These are phyloP conservation scores for Stylophora pistillata DNA, from an alignment of 64 coral and sea anemone genomes.

Conservation along the genomic window DNA sequence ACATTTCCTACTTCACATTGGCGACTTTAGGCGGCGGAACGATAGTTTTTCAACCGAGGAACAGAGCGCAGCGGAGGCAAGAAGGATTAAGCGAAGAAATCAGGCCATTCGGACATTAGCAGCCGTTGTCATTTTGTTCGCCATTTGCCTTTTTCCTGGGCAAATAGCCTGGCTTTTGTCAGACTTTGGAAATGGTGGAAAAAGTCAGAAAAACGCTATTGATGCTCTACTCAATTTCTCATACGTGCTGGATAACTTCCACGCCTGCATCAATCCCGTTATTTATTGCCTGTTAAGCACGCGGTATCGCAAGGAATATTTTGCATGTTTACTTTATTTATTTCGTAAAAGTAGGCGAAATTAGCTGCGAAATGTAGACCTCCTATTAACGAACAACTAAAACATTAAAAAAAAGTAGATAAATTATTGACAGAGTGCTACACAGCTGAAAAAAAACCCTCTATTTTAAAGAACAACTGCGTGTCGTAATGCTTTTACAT, in stretches of 20 bases:
- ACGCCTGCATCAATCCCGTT: constrained; percentile 79
- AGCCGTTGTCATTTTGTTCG: constrained; percentile 40
- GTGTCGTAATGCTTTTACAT: too few species aligned
- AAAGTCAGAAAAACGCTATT: neutral
- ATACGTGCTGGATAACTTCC: constrained; percentile 63
- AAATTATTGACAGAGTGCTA: too few species aligned
- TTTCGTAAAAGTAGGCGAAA: neutral
- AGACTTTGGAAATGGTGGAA: constrained; percentile 40
- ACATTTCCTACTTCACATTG: constrained; percentile 3
- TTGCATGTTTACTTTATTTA: constrained; percentile 1
- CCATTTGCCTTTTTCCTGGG: constrained; percentile 47
- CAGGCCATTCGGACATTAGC: constrained; percentile 53
- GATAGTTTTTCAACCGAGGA: neutral
- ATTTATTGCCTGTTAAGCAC: constrained; percentile 70
- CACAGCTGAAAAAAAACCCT: too few species aligned
- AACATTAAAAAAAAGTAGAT: too few species aligned
- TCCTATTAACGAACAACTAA: neutral
- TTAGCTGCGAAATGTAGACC: neutral
- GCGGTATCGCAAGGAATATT: constrained; percentile 61
- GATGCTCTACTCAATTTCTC: constrained; percentile 58
- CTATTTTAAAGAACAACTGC: too few species aligned
- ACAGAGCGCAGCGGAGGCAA: neutral
- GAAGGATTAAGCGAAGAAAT: constrained; percentile 22
- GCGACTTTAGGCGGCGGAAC: neutral
- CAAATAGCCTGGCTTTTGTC: constrained; percentile 35